Base-by-base conservation (phyloP, 1,140 invertebrate genomes). In the Rhyzopertha dominica region DNA sequence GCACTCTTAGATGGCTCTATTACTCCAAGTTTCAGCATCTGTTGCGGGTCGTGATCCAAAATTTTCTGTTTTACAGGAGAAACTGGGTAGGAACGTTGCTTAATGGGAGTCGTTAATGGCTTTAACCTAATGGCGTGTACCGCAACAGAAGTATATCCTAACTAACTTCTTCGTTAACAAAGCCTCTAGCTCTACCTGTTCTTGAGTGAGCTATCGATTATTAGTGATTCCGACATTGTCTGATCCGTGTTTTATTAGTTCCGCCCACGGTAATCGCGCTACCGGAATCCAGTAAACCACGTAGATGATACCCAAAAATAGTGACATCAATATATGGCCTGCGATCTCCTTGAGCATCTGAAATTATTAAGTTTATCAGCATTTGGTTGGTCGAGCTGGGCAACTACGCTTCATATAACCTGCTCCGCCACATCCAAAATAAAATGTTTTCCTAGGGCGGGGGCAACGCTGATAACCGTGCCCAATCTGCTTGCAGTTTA, bases 21-120 rank as follows among this genome's bases (percentile, higher is more conserved):
- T 8, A 42, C 18, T 4, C 28, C 28, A 5, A 14, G 4, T 10
- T 5, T 5, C 20, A 42, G 32, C 25, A 42, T 29, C 32, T 42
- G 10, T 12, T 42, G 25, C n/a, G 32, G 16, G 16, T 60, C 45
- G 19, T 42, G 25, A 13, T 31, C 17, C 5, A 42, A 17, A 8
- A 4, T 12, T 25, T 32, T 5, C 18, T 31, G 39, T n/a, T 31
- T 14, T 19, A 31, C 28, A 18, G 39, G 39, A 31, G 12, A 28
- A 32, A 31, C 39, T 18, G 39, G 39, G 17, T 42, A 42, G 17
- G 23, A 39, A 5, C 14, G 5, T 14, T 39, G 37, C 22, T 39
- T 39, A 12, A 39, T 39, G 16, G 35, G 35, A 13, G 7, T 4
- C 4, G n/a, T 8, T 5, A 5, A 4, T 8, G 30, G 5, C 8